Percentiles rank a stretch among this genome's conserved stretches.
Evolutionary conservation across 2,888 invertebrate species (phyloP).

Genomic region (Antheraea yamamai): DNA sequence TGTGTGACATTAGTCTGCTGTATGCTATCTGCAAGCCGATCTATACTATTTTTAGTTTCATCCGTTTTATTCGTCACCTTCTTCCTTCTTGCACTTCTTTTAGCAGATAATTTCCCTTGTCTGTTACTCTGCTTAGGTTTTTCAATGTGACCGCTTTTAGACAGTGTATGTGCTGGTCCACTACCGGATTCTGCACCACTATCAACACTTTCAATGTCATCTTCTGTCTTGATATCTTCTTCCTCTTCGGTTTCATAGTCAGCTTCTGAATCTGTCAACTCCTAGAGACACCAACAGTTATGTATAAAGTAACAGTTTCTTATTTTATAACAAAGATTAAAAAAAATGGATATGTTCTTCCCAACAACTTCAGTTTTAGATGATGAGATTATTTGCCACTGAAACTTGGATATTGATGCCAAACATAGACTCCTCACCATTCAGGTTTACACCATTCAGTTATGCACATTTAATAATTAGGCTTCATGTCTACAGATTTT

Average conservation of each 20-base stretch:
- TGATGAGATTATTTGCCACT: too few species aligned
- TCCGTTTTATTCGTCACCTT: conserved; percentile 29
- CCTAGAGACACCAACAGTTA: conserved; percentile 39
- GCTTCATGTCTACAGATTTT: too few species aligned
- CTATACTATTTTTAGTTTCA: conserved; percentile 43
- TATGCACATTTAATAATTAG: too few species aligned
- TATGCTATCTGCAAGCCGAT: conserved; percentile 54
- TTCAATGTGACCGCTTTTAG: conserved; percentile 47
- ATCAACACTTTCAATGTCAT: conserved; percentile 53
- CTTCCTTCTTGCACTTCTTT: conserved; percentile 20
- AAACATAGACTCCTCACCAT: too few species aligned
- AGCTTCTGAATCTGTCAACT: conserved; percentile 59
- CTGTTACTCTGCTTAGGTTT: conserved; percentile 26
- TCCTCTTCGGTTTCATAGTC: conserved; percentile 52
- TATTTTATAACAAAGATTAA: too few species aligned
- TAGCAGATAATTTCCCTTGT: conserved; percentile 28
- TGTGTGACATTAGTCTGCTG: conserved; percentile 51
- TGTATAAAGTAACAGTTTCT: not conserved
- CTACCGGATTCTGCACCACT: conserved; percentile 70
- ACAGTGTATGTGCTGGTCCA: conserved; percentile 41
- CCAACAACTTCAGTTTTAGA: too few species aligned
- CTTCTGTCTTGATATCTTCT: conserved; percentile 44
- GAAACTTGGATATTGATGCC: too few species aligned
- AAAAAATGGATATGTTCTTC: too few species aligned
- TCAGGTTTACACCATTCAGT: too few species aligned